Evolutionary conservation across 2,888 invertebrate genomes (phyloP), one percentile per base, ranked within the genome.

Genomic region (Pachymerium ferrugineum): DNA sequence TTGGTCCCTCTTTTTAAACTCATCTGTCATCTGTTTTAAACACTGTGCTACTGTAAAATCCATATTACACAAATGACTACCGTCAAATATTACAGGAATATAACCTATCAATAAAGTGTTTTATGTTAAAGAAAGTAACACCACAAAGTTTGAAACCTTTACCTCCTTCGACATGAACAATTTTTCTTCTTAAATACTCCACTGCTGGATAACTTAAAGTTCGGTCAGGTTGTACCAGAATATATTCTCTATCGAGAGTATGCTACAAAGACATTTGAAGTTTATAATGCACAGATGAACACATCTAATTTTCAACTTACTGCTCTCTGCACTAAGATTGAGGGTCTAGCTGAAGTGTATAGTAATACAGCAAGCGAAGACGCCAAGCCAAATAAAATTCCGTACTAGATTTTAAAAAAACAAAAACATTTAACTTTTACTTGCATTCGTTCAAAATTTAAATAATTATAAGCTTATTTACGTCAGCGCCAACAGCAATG

Each of bases 401-500:
- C 82, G 78, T 81, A 82, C 81, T 81, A 79, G 47, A 79, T 75
- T 25, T 14, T 69, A 71, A 29, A 71, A 47, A 29, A 69, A 69
- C 69, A 69, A 30, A 30, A 5, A 28, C 19, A 62, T 19, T n/a
- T 8, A 62, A 69, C 10, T 2, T 25, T 19, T 14, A 62, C 3
- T 3, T n/a, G n/a, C 10, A 38, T 5, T 3, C 19, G 12, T 62
- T 25, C 62, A 69, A 69, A 3, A 5, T 30, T 30, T 12, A 68
- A 68, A 3, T 30, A 12, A 30, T n/a, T n/a, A n/a, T n/a, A n/a
- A n/a, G n/a, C n/a, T n/a, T n/a, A 29, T 29, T 69, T 29, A 69
- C 69, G 80, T 83, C 83, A 70, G 83, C 81, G n/a, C 83, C 83
- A 67, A 82, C 73, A 10, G 78, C 73, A 62, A 83, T 78, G 0